These are phyloP conservation scores for Belonocnema kinseyi DNA, from an alignment of 1,140 invertebrate species.

Conservation along the genomic window DNA sequence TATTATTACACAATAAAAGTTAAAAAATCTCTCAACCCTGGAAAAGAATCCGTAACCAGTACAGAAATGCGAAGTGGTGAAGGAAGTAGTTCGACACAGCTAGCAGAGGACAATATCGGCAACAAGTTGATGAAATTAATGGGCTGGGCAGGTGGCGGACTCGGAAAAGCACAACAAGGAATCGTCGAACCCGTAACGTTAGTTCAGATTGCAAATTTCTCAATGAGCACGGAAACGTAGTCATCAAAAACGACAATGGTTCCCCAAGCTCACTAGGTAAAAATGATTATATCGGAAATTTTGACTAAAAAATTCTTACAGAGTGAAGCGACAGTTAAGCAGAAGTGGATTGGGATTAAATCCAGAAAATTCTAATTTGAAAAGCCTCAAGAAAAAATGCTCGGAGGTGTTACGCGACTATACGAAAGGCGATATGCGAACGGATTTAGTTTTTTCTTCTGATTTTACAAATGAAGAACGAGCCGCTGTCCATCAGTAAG, in stretches of 20 bases:
- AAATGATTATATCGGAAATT: not conserved
- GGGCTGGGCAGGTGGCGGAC: conserved; percentile 88
- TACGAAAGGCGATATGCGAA: conserved; percentile 73
- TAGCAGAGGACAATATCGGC: conserved; percentile 78
- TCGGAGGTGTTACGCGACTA: conserved; percentile 71
- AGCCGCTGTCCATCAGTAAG: conserved; percentile 80
- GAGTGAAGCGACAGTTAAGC: conserved; percentile 69
- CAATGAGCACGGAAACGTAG: too few species aligned
- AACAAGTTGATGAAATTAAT: conserved; percentile 85
- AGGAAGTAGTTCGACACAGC: conserved; percentile 38
- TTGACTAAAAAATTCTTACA: conserved; percentile 48
- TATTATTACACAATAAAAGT: conserved; percentile 76
- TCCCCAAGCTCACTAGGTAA: too few species aligned
- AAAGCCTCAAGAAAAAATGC: conserved; percentile 68
- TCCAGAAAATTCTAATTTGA: conserved; percentile 60
- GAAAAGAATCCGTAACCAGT: conserved; percentile 46
- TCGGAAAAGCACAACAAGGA: conserved; percentile 83
- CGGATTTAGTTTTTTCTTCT: conserved; percentile 81
- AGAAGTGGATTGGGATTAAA: conserved; percentile 66
- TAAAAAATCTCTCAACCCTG: conserved; percentile 57
- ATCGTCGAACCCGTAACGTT: conserved; percentile 80
- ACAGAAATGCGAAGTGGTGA: conserved; percentile 29
- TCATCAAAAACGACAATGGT: too few species aligned
- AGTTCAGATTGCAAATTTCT: conserved; percentile 46
- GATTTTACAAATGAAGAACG: conserved; percentile 85